Evolutionary conservation across 2,888 invertebrate genomes (phyloP), one percentile per base, ranked within the genome.

Genomic region (Pantelozetes paolii): DNA sequence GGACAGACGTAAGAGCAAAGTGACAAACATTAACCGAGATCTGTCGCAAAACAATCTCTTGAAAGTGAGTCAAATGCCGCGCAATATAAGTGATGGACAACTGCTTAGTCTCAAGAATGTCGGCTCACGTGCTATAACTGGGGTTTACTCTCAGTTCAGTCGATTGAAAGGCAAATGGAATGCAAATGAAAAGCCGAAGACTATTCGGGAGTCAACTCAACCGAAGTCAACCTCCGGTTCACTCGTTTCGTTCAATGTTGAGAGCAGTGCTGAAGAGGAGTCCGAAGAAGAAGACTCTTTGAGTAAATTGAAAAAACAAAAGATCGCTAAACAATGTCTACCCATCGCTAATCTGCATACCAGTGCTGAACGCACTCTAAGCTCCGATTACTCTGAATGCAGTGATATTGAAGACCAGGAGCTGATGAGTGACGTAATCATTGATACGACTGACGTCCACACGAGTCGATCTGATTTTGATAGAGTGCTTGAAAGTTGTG

Each of bases 11-110:
- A 79, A 79, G 57, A 79, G 78, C 71, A 79, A 79, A 74, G 36
- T 70, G 13, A 71, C 30, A 5, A 57, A 71, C n/a, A 36, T n/a
- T n/a, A 42, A 20, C 23, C 15, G 50, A 15, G 32, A 71, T 48
- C n/a, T 23, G 23, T n/a, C 2, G 15, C 67, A 36, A 42, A 23
- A 36, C 23, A n/a, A 42, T 40, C 40, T 40, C 23, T 67, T 67
- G 40, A 59, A 18, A 18, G 30, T 32, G 18, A 23, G 40, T 32
- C 67, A 67, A 81, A 83, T 79, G 81, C 83, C 91, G 0, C 85
- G 90, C 75, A 92, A 92, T 81, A 89, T 92, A 15, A 91, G 92
- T n/a, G 93, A 93, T 83, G 90, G 90, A n/a, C 92, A 93, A 80
- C 84, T 93, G 3, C 86, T 90, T 13, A 89, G 90, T 40, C 85